Conservation (phyloP, 2,113 vertebrate genomes). For the Charina bottae region DNA sequence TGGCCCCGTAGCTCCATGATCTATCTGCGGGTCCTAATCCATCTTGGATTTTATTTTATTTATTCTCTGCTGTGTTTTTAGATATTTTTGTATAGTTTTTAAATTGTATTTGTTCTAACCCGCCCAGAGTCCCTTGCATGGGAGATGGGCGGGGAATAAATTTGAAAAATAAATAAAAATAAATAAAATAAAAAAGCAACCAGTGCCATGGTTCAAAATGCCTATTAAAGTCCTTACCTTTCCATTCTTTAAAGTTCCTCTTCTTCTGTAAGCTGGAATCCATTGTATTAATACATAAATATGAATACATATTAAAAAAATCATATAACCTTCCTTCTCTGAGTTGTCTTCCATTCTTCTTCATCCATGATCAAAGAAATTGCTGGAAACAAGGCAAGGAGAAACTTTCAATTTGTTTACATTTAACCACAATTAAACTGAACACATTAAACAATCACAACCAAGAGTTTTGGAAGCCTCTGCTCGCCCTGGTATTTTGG, state of each 20-base stretch:
- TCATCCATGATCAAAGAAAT: background rate
- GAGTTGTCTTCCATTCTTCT: background rate
- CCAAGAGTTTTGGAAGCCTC: background rate
- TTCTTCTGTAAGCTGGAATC: background rate
- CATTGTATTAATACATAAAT: background rate
- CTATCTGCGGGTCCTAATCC: too few relatives aligned
- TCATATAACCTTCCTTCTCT: background rate
- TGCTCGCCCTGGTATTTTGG: background rate
- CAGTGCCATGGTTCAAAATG: background rate
- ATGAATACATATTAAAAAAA: background rate
- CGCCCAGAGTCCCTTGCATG: too few relatives aligned
- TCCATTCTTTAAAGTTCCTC: background rate
- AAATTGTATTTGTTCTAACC: too few relatives aligned
- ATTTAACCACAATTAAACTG: background rate
- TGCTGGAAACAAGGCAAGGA: background rate
- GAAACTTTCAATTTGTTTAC: background rate
- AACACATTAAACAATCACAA: background rate
- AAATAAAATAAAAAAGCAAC: too few relatives aligned
- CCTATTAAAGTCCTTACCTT: background rate
- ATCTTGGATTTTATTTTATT: too few relatives aligned
- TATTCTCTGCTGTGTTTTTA: too few relatives aligned
- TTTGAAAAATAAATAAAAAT: too few relatives aligned
- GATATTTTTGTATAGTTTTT: too few relatives aligned
- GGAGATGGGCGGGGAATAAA: too few relatives aligned
- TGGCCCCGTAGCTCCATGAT: too few relatives aligned